Percentiles rank a stretch among this genome's conserved stretches.
These are phyloP conservation scores for Ophion costatus DNA, from an alignment of 2,888 invertebrate species.

Conservation along the genomic window DNA sequence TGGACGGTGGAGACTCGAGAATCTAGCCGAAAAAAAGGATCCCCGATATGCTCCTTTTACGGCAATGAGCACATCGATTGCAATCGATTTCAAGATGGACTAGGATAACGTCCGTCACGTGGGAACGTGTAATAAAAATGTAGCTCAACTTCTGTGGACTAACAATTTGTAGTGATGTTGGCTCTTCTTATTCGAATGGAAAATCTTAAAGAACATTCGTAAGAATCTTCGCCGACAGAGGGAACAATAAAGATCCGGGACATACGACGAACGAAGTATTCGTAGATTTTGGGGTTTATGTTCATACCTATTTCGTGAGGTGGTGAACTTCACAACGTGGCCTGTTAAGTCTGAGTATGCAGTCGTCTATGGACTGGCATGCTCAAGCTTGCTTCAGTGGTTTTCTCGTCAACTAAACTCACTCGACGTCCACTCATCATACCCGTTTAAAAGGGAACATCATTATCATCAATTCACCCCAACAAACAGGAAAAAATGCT, in stretches of 20 bases:
- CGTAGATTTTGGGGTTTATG: too few species aligned
- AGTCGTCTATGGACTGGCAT: too few species aligned
- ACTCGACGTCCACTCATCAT: too few species aligned
- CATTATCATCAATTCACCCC: too few species aligned
- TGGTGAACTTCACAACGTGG: too few species aligned
- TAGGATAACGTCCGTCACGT: neutral
- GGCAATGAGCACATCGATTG: conserved; percentile 30
- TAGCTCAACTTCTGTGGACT: neutral
- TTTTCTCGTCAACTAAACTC: too few species aligned
- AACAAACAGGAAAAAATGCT: too few species aligned
- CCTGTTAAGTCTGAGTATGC: too few species aligned
- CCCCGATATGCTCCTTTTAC: conserved; percentile 9
- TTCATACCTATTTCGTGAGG: too few species aligned
- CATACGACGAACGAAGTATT: too few species aligned
- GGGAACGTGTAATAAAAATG: neutral
- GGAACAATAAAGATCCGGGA: neutral
- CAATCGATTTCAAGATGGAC: neutral
- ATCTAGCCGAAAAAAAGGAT: conserved; percentile 8
- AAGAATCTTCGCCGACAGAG: neutral
- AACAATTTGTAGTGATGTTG: neutral
- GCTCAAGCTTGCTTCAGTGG: too few species aligned
- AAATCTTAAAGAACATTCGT: neutral
- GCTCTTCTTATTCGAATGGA: neutral
- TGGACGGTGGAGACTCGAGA: conserved; percentile 8
- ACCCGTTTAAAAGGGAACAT: too few species aligned